Base-by-base conservation (phyloP, 2,113 vertebrate genomes). In the Lepus timidus region DNA sequence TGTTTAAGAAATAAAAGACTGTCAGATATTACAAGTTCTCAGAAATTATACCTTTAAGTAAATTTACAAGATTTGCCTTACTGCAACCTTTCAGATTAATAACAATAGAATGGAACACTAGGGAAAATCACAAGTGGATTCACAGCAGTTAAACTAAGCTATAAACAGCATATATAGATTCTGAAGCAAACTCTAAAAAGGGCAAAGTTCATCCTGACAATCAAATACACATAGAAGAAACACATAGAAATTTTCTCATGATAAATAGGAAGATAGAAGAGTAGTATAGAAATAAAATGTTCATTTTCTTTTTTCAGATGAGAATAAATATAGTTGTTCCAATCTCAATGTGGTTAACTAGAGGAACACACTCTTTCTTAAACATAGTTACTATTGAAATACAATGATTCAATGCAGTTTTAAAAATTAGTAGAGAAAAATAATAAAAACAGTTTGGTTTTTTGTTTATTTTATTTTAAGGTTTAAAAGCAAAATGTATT, bases 341-440 rank as follows among this genome's bases (percentile, higher is more conserved):
- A 58, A 58, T 39, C 12, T 88, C 80, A 39, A 58, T 81, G 29
- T 85, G 55, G 52, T 65, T 89, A 92, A 86, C 89, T 76, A 89
- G 44, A 71, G 82, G 88, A 76, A 65, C 44, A 55, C 19, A 75
- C 58, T 29, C 73, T 76, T 92, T 33, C 0, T 71, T 39, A n/a
- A 73, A 58, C 14, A 29, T 16, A 85, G 19, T 11, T 68, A 36
- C 62, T 74, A 51, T 39, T 9, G 36, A 88, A 85, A 29, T 74
- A 78, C 3, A 68, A 90, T 81, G 65, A 55, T 17, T 74, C 75
- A 76, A 49, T 61, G 39, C 8, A 82, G 39, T 39, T 33, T 44
- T 94, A 23, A 94, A 92, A 94, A 76, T 82, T 61, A 51, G 44
- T 62, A 44, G n/a, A 51, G 61, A 82, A 83, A 62, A 22, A 5